These are phyloP conservation scores for Lysandra bellargus DNA, from an alignment of 2,888 invertebrate genomes.

Conservation along the genomic window DNA sequence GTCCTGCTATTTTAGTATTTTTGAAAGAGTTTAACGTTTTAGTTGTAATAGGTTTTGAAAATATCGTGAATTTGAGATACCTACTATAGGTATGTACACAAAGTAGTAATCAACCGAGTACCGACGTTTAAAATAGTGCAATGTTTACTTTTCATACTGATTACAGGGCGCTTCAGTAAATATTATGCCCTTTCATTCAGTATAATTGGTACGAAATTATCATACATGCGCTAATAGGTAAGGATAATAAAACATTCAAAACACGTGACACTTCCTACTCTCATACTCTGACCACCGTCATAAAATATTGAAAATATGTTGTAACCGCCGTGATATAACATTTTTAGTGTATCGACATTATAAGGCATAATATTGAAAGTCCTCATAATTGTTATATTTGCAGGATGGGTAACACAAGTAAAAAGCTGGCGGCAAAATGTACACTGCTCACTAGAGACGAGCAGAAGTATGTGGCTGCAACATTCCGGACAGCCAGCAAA, in stretches of 20 bases:
- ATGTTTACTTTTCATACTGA: not conserved
- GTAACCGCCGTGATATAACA: too few species aligned
- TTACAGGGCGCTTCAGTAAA: not conserved
- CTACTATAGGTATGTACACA: too few species aligned
- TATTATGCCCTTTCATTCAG: conserved; percentile 9
- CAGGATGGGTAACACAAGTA: conserved; percentile 83
- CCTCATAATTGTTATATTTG: not conserved
- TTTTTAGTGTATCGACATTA: too few species aligned
- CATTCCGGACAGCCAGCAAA: conserved; percentile 82
- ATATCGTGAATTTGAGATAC: not conserved
- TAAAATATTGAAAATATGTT: too few species aligned
- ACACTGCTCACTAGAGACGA: conserved; percentile 83
- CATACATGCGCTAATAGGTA: conserved; percentile 5
- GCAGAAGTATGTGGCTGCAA: conserved; percentile 82
- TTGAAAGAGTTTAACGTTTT: not conserved
- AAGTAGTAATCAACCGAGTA: conserved; percentile 1
- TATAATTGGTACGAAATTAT: conserved; percentile 6
- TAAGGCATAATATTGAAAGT: too few species aligned
- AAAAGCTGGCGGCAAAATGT: conserved; percentile 84
- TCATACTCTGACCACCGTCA: too few species aligned
- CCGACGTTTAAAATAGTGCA: not conserved
- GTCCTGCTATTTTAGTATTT: not conserved
- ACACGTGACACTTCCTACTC: not conserved
- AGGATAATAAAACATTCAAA: not conserved
- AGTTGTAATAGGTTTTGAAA: not conserved